phyloP scores from a whole-genome alignment of 1,140 invertebrate species.

The Chlorops oryzae region DNA sequence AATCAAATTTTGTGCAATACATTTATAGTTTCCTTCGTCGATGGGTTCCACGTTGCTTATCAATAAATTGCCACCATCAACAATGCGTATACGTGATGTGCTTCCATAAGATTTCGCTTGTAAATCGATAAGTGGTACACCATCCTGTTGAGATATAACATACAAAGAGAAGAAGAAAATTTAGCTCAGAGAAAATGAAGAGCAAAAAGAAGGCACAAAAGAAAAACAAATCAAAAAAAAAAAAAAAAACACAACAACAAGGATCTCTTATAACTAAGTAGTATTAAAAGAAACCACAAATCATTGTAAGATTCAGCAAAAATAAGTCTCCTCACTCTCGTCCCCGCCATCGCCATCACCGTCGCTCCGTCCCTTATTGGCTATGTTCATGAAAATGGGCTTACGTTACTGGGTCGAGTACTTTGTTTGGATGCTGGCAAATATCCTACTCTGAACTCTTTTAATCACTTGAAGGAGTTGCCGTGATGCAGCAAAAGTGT shows the following conservation, averaged over 20 bases:
- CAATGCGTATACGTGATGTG: conserved; percentile 49
- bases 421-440: too few relatives aligned
- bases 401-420: too few relatives aligned
- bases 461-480: too few relatives aligned
- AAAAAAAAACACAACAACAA: not conserved
- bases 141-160: conserved; percentile 26
- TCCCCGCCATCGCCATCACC: not conserved
- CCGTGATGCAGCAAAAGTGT: too few relatives aligned
- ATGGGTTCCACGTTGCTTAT: conserved; percentile 71
- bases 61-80: conserved; percentile 73
- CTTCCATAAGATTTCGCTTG: conserved; percentile 42
- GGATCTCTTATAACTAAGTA: not conserved
- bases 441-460: too few relatives aligned
- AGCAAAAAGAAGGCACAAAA: not conserved
- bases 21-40: conserved; percentile 79
- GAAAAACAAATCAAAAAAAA: not conserved
- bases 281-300: not conserved
- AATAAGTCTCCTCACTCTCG: not conserved
- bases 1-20: conserved; percentile 75
- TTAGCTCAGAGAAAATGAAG: not conserved
- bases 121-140: conserved; percentile 46
- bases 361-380: too few relatives aligned
- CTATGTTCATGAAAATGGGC: too few relatives aligned
- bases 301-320: too few relatives aligned
- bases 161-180: conserved; percentile 1